A percentile compares a stretch with the other conserved stretches of the same genome.
Conservation (phyloP, 2,888 invertebrate species). For the Leptopilina myrica region DNA sequence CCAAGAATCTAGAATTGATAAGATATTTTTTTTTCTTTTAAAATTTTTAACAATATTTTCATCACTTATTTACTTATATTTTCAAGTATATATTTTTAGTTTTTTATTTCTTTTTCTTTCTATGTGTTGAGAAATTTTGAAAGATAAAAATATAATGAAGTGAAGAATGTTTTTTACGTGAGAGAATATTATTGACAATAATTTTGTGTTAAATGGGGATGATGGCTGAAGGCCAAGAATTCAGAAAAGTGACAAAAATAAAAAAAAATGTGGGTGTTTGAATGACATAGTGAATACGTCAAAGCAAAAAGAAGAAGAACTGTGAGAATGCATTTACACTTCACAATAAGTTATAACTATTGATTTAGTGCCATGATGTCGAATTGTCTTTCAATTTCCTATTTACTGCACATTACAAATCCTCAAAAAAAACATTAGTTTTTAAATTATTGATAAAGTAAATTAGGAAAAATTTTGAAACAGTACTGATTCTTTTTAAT, state of each 20-base stretch:
- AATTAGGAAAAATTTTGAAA: too few species aligned
- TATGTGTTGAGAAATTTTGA: not conserved
- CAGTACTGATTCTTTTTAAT: too few species aligned
- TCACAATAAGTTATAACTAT: not conserved
- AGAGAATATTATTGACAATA: slow-evolving; percentile 37
- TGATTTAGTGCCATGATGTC: slow-evolving; percentile 20
- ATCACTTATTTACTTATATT: not conserved
- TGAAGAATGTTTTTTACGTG: slow-evolving; percentile 33
- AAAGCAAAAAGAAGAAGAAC: slow-evolving; percentile 4
- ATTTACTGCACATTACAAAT: not conserved
- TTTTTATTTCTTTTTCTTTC: not conserved
- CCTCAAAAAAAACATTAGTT: not conserved
- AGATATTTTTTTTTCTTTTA: too few species aligned
- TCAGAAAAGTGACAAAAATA: slow-evolving; percentile 18
- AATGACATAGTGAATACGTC: slow-evolving; percentile 3
- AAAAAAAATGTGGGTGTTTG: slow-evolving; percentile 36
- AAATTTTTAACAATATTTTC: not conserved
- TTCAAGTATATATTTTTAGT: not conserved
- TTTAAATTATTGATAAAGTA: too few species aligned
- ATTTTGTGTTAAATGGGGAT: slow-evolving; percentile 7
- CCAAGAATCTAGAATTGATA: too few species aligned
- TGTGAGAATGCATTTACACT: slow-evolving; percentile 3
- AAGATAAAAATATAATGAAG: not conserved
- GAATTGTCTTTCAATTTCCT: slow-evolving; percentile 16
- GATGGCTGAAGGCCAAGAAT: slow-evolving; percentile 42